Conservation (phyloP, 2,113 vertebrate genomes). For the Tragelaphus imberbis region DNA sequence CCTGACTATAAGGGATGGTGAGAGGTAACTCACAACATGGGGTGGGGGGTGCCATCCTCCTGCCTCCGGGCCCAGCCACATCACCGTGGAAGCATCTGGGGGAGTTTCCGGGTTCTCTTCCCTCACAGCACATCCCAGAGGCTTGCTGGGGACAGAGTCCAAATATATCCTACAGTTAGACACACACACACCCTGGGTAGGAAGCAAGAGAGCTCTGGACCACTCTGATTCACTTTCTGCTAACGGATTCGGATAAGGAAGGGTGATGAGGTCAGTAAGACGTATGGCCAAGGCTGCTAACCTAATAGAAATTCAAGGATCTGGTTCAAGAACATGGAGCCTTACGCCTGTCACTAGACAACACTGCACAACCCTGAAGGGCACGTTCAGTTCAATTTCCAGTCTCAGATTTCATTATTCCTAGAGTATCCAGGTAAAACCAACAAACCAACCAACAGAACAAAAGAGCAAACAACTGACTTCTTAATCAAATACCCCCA, state of each 20-base stretch:
- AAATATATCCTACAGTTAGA: neutral
- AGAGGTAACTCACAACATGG: neutral
- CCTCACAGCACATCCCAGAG: neutral
- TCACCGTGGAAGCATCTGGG: fast-evolving
- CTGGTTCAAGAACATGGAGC: neutral
- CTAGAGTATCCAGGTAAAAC: neutral
- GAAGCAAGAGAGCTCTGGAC: neutral
- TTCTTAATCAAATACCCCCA: neutral
- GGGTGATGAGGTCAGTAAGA: neutral
- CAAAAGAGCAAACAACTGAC: neutral
- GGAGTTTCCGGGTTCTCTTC: neutral
- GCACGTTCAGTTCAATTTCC: neutral
- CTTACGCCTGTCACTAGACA: too few relatives aligned
- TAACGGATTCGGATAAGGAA: neutral
- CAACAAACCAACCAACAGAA: neutral
- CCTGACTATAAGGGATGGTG: neutral
- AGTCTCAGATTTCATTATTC: neutral
- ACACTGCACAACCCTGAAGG: neutral
- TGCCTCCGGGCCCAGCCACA: neutral
- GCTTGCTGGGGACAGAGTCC: neutral
- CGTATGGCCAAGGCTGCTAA: neutral
- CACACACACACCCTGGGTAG: neutral
- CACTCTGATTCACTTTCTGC: neutral
- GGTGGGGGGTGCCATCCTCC: neutral
- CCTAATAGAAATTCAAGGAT: neutral